phyloP scores from a whole-genome alignment of 2,888 invertebrate species.

The Caenorhabditis panamensis region DNA sequence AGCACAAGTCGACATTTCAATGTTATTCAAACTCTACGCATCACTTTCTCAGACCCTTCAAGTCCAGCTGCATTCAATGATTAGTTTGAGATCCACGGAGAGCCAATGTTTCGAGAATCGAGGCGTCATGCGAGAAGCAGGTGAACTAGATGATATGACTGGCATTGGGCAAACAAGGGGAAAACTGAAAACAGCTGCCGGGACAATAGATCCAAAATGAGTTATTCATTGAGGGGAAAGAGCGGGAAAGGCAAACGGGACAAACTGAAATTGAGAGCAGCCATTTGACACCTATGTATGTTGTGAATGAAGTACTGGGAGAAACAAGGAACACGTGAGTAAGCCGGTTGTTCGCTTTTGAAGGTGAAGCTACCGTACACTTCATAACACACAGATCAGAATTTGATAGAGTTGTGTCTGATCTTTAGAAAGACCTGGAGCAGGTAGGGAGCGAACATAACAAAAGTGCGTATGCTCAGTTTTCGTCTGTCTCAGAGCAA shows the following conservation, averaged over 20 bases:
- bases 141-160: constrained; percentile 28
- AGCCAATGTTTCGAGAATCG: neutral
- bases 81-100: constrained; percentile 20
- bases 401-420: no score
- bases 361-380: no score
- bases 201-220: constrained; percentile 10
- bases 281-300: constrained; percentile 16
- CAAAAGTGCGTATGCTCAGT: constrained; percentile 1
- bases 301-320: neutral
- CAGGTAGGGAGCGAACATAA: neutral
- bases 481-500: no score
- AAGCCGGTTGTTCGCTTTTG: no score
- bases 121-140: constrained; percentile 1
- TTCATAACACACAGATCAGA: no score
- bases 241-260: neutral
- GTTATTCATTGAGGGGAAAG: constrained; percentile 26
- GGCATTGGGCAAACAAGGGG: constrained; percentile 7
- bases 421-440: neutral
- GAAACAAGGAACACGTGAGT: neutral
- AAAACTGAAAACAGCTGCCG: constrained; percentile 23
- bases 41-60: neutral
- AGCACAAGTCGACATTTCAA: neutral
- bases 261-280: constrained; percentile 15
- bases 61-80: neutral
- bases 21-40: neutral